These are phyloP conservation scores for Agrenia bidenticulata DNA, from an alignment of 2,888 invertebrate genomes.

Conservation along the genomic window DNA sequence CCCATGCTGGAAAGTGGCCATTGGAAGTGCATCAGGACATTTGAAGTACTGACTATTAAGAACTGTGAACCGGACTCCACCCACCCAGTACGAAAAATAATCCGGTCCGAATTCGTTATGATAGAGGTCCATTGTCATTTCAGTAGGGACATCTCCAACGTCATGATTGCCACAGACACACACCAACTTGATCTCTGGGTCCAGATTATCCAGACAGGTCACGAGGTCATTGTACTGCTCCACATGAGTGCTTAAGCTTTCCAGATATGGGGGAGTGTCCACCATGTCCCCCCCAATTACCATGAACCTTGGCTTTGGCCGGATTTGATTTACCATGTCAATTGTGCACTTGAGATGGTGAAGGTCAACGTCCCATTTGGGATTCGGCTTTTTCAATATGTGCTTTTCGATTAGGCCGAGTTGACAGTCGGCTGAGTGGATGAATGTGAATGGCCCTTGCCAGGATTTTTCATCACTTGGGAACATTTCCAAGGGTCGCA, in stretches of 20 bases:
- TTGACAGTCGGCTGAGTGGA: constrained; percentile 61
- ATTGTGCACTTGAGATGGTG: constrained; percentile 55
- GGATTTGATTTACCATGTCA: constrained; percentile 57
- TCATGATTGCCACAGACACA: constrained; percentile 62
- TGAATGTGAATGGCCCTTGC: constrained; percentile 58
- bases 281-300: constrained; percentile 60
- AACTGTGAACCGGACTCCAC: constrained; percentile 59
- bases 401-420: constrained; percentile 58
- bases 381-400: constrained; percentile 53
- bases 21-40: constrained; percentile 52
- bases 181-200: constrained; percentile 58
- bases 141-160: constrained; percentile 58
- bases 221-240: constrained; percentile 56
- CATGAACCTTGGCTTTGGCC: constrained; percentile 58
- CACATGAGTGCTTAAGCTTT: constrained; percentile 37
- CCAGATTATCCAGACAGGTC: constrained; percentile 55
- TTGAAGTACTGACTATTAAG: constrained; percentile 59
- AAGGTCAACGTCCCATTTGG: constrained; percentile 58
- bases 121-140: constrained; percentile 54
- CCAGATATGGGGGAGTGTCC: constrained; percentile 57
- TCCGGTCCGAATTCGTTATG: constrained; percentile 58
- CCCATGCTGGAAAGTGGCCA: constrained; percentile 54
- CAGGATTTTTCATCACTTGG: constrained; percentile 54
- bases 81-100: constrained; percentile 59
- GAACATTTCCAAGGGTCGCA: constrained; percentile 1